A percentile compares a stretch with the other conserved stretches of the same genome.
These are phyloP conservation scores for Muscicapa adusta DNA, from an alignment of 2,113 vertebrate genomes.

Conservation along the genomic window DNA sequence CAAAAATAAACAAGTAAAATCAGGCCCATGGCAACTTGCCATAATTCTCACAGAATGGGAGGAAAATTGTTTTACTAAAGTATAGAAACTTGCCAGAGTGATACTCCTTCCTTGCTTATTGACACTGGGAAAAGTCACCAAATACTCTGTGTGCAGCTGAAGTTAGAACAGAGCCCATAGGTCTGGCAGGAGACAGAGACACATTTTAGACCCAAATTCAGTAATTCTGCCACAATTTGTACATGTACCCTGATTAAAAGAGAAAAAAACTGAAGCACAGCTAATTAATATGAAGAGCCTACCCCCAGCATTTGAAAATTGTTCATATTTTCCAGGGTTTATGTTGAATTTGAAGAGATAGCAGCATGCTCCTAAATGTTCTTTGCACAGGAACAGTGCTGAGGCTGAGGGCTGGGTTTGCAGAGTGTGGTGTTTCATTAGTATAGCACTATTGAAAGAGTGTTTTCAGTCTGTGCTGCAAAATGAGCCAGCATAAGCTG, in stretches of 20 bases:
- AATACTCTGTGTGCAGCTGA: not conserved
- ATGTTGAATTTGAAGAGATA: not conserved
- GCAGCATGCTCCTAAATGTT: not conserved
- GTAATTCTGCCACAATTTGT: not conserved
- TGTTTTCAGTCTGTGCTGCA: not conserved
- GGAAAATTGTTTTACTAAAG: not conserved
- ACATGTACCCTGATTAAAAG: accelerated
- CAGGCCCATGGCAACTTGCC: not conserved
- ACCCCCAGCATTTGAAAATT: not conserved
- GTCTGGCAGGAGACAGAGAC: not conserved
- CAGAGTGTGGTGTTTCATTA: not conserved
- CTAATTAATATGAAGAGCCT: not conserved
- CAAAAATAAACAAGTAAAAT: slow-evolving; percentile 2
- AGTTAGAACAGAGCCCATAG: not conserved
- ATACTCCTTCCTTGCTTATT: not conserved
- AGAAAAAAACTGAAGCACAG: not conserved
- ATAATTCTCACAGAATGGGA: not conserved
- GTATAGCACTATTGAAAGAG: not conserved
- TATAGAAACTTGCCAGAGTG: not conserved
- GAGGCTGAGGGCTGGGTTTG: not conserved
- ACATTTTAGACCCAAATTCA: not conserved
- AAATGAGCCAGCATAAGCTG: not conserved
- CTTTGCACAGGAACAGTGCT: not conserved
- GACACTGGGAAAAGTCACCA: not conserved
- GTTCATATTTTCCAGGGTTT: not conserved